Conservation (phyloP, 2,113 vertebrate species). For the Fukomys damarensis region DNA sequence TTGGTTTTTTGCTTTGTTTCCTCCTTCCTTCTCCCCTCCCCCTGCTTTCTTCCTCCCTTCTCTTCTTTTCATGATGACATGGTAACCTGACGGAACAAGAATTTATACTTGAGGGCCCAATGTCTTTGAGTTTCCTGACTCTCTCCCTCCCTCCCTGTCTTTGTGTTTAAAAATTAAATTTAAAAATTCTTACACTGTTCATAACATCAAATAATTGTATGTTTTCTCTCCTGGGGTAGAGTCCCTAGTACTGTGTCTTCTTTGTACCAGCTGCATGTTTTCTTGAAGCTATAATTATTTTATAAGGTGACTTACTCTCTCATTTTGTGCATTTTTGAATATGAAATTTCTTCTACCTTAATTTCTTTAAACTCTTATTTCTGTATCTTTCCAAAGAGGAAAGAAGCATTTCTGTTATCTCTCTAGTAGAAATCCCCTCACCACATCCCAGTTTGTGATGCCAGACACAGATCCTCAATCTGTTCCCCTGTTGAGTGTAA, state of each 20-base stretch:
- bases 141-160: not conserved
- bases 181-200: not conserved
- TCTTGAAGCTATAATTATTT: not conserved
- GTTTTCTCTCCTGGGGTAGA: not conserved
- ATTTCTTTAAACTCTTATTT: not conserved
- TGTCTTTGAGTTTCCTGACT: not conserved
- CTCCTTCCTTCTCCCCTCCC: not conserved
- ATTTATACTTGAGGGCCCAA: not conserved
- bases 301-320: not conserved
- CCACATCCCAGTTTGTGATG: not conserved
- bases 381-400: slow-evolving; percentile 44
- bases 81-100: not conserved
- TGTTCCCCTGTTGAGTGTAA: not conserved
- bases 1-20: not conserved
- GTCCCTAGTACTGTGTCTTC: not conserved
- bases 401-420: not conserved
- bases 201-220: not conserved
- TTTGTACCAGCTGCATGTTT: not conserved
- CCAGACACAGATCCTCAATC: not conserved
- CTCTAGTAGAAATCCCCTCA: not conserved
- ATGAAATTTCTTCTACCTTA: not conserved
- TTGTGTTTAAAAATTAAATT: not conserved
- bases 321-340: not conserved
- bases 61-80: not conserved
- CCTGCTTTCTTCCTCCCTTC: too few relatives aligned